phyloP scores from a whole-genome alignment of 2,797 vertebrate species.

The Sebastes minor region DNA sequence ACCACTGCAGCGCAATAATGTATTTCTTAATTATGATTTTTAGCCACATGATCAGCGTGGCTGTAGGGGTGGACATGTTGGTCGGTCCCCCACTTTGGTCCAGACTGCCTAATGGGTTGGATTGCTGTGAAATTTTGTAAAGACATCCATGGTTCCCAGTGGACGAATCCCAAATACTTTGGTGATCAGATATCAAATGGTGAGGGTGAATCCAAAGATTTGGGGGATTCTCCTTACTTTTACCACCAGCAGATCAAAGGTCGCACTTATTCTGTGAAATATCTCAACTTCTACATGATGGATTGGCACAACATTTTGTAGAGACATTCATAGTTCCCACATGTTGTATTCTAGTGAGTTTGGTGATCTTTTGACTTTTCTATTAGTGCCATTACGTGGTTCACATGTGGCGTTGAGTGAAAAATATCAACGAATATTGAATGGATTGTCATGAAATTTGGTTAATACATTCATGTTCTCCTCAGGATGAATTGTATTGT shows the following conservation, averaged over 20 bases:
- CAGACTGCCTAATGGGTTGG: neutral
- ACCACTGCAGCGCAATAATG: neutral
- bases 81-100: neutral
- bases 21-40: neutral
- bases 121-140: neutral
- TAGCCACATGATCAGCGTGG: neutral
- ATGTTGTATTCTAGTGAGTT: neutral
- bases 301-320: too few relatives aligned
- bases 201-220: neutral
- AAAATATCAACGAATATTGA: neutral
- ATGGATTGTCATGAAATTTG: neutral
- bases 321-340: neutral
- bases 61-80: neutral
- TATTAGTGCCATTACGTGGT: too few relatives aligned
- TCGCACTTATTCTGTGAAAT: neutral
- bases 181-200: neutral
- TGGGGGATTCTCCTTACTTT: neutral
- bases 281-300: neutral
- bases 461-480: neutral
- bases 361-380: too few relatives aligned
- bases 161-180: neutral
- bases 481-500: neutral
- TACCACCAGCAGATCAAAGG: neutral
- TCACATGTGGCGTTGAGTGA: neutral
- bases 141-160: neutral